Evolutionary conservation across 2,113 vertebrate species (phyloP).

Genomic region (Sander lucioperca): DNA sequence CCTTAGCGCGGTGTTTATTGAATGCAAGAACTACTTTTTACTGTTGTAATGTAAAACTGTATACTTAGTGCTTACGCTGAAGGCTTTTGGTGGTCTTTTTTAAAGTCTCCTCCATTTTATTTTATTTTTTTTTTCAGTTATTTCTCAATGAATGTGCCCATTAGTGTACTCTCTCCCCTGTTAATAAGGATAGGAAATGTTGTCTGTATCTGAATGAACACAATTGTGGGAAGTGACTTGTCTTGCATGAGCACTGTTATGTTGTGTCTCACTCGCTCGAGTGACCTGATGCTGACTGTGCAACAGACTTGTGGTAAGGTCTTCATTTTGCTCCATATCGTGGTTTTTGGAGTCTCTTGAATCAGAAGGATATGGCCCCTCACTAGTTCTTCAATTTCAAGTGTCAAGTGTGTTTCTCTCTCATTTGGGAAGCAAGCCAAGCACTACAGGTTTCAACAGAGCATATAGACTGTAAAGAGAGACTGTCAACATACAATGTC

Average conservation of each 20-base stretch:
- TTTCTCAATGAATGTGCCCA: constrained; percentile 74
- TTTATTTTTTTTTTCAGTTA: constrained; percentile 18
- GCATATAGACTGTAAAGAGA: constrained; percentile 31
- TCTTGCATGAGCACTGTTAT: constrained; percentile 84
- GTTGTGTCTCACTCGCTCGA: constrained; percentile 69
- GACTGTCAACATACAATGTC: constrained; percentile 68
- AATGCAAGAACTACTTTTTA: constrained; percentile 89
- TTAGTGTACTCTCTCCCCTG: constrained; percentile 64
- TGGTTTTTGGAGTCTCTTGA: constrained; percentile 61
- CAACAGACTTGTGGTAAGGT: constrained; percentile 66
- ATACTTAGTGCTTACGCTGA: constrained; percentile 83
- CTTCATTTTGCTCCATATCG: constrained; percentile 54
- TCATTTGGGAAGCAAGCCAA: constrained; percentile 64
- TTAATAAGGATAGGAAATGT: constrained; percentile 68
- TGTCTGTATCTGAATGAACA: constrained; percentile 70
- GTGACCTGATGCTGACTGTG: constrained; percentile 70
- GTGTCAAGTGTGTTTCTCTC: constrained; percentile 62
- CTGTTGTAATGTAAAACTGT: constrained; percentile 87
- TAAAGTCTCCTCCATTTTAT: constrained; percentile 65
- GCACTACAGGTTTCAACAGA: constrained; percentile 66
- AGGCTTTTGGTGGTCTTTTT: constrained; percentile 82
- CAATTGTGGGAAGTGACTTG: constrained; percentile 75
- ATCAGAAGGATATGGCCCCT: constrained; percentile 56
- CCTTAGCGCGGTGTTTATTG: constrained; percentile 82
- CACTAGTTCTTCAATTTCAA: constrained; percentile 51